Evolutionary conservation across 2,797 vertebrate species (phyloP), one percentile per base, ranked within the genome.

Genomic region (Lacerta viridis): DNA sequence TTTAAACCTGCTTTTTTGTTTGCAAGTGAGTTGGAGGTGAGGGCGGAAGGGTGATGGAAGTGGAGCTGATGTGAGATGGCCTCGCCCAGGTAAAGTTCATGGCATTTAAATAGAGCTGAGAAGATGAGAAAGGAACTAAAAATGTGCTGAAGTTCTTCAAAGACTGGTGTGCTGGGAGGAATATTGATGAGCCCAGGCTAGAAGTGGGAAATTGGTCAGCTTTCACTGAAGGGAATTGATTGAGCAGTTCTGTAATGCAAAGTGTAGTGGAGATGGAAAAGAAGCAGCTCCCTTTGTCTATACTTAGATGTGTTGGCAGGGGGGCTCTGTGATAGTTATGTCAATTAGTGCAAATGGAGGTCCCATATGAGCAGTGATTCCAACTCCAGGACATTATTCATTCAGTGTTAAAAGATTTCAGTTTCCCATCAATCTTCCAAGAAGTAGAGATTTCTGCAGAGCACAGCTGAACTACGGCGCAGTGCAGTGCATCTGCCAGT

Each of bases 131-230:
- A 27, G 25, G n/a, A 90, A 41, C 85, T 94, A 88, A 93, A 95
- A 92, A 71, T 66, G 92, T 84, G 41, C 89, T 93, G 20, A 90
- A 84, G 50, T 86, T 94, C 89, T 93, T 93, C 78, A 91, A 93
- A 94, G 94, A 84, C 88, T 91, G 89, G 3, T 36, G 92, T 76
- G 88, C 90, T 93, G 84, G 79, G 91, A 87, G 82, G 87, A 95
- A 83, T 95, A 96, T 95, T 93, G 94, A 95, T 93, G 90, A 93
- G 85, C 84, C 90, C 76, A 85, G 75, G 84, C 90, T 72, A 88
- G 82, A 91, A 93, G 83, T 91, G 41, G 71, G 93, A 96, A 92
- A 93, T 72, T 91, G 88, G 84, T 5, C 74, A 92, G 82, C 41
- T 94, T 93, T 93, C 90, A 91, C 55, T 17, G 66, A 83, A 90